Conservation (phyloP, 2,888 invertebrate genomes). For the Xanthorhoe spadicearia region DNA sequence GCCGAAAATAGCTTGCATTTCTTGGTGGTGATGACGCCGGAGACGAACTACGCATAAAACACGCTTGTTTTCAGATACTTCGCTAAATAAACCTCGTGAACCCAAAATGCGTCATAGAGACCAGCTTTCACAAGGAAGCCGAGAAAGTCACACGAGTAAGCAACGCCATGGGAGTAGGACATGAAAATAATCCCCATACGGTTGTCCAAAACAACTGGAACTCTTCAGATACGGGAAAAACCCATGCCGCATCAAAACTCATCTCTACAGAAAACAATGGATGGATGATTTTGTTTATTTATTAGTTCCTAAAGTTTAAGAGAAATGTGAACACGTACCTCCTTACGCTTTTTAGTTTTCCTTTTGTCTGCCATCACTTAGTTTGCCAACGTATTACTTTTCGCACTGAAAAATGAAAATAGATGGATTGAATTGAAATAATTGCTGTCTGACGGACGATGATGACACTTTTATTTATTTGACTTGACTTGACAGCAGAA, state of each 20-base stretch:
- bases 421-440: slow-evolving; percentile 47
- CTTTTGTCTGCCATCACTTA: slow-evolving; percentile 80
- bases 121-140: slow-evolving; percentile 2
- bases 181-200: background rate
- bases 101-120: slow-evolving; percentile 3
- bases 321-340: slow-evolving; percentile 61
- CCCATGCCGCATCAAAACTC: slow-evolving; percentile 41
- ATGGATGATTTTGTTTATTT: slow-evolving; percentile 8
- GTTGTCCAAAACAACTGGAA: slow-evolving; percentile 1
- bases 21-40: slow-evolving; percentile 51
- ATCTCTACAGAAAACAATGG: slow-evolving; percentile 4
- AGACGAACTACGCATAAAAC: slow-evolving; percentile 60
- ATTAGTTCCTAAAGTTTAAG: background rate
- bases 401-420: slow-evolving; percentile 45
- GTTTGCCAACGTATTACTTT: slow-evolving; percentile 66
- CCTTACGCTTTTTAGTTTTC: slow-evolving; percentile 81
- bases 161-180: background rate
- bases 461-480: slow-evolving; percentile 2
- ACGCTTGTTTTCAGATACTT: slow-evolving; percentile 54
- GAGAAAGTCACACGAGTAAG: background rate
- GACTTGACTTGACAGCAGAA: slow-evolving; percentile 6
- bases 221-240: slow-evolving; percentile 32
- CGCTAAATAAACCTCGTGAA: slow-evolving; percentile 37
- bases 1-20: slow-evolving; percentile 58
- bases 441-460: background rate